Evolutionary conservation across 1,140 invertebrate genomes (phyloP).

Genomic region (Lucilia sericata): DNA sequence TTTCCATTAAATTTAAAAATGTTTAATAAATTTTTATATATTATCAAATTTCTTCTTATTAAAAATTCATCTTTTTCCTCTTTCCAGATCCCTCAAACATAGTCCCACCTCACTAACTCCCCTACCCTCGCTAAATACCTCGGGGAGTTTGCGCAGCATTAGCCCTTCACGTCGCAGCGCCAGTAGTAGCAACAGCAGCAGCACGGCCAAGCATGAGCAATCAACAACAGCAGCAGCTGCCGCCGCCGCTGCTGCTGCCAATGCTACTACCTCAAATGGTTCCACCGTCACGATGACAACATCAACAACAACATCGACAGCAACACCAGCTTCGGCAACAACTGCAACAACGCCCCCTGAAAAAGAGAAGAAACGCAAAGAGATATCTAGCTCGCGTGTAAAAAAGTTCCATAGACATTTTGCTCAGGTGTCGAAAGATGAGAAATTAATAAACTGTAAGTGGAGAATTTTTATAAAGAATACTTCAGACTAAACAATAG

Average conservation of each 20-base stretch:
- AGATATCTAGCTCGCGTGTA: slow-evolving; percentile 76
- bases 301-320: too few species aligned
- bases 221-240: slow-evolving; percentile 46
- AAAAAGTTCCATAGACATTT: slow-evolving; percentile 83
- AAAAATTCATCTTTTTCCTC: slow-evolving; percentile 25
- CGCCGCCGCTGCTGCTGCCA: slow-evolving; percentile 32
- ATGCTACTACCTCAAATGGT: not conserved
- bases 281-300: not conserved
- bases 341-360: slow-evolving; percentile 45
- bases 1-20: too few species aligned
- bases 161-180: slow-evolving; percentile 44
- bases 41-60: too few species aligned
- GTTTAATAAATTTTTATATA: too few species aligned
- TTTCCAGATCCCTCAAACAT: slow-evolving; percentile 41
- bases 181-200: slow-evolving; percentile 42
- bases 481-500: too few species aligned
- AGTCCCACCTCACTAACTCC: slow-evolving; percentile 39
- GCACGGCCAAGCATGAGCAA: slow-evolving; percentile 49
- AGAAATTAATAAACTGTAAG: slow-evolving; percentile 84
- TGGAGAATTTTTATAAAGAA: not conserved
- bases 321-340: too few species aligned
- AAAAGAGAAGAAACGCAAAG: slow-evolving; percentile 70
- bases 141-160: slow-evolving; percentile 45
- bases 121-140: slow-evolving; percentile 28
- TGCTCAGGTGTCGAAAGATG: slow-evolving; percentile 79